phyloP scores from a whole-genome alignment of 2,113 vertebrate genomes.

The Strigops habroptila region DNA sequence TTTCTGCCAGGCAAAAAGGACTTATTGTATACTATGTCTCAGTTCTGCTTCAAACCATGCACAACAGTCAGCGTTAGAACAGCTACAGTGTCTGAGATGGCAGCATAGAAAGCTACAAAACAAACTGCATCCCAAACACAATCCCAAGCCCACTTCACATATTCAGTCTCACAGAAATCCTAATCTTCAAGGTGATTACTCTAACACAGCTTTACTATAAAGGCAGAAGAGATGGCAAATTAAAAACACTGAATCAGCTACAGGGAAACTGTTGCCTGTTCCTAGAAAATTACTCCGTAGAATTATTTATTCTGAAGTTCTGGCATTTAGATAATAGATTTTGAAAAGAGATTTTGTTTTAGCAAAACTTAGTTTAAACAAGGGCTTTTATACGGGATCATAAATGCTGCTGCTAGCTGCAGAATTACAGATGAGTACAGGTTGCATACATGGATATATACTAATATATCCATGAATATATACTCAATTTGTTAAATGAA shows the following conservation, averaged over 20 bases:
- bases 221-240: not conserved
- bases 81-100: accelerated
- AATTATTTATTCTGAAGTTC: not conserved
- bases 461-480: not conserved
- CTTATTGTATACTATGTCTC: not conserved
- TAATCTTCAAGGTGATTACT: not conserved
- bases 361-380: not conserved
- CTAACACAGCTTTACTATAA: not conserved
- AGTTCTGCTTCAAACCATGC: not conserved
- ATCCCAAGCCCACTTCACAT: not conserved
- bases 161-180: not conserved
- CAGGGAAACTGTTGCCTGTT: not conserved
- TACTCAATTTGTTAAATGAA: not conserved
- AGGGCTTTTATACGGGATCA: not conserved
- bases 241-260: not conserved
- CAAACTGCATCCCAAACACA: not conserved
- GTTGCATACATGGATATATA: not conserved
- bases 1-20: not conserved
- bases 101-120: not conserved
- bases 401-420: not conserved
- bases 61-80: not conserved
- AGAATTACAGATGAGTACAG: not conserved
- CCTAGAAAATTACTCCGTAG: not conserved
- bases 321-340: not conserved
- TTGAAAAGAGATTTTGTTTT: not conserved